phyloP scores from a whole-genome alignment of 2,888 invertebrate genomes.

The Heteropelma amictum region DNA sequence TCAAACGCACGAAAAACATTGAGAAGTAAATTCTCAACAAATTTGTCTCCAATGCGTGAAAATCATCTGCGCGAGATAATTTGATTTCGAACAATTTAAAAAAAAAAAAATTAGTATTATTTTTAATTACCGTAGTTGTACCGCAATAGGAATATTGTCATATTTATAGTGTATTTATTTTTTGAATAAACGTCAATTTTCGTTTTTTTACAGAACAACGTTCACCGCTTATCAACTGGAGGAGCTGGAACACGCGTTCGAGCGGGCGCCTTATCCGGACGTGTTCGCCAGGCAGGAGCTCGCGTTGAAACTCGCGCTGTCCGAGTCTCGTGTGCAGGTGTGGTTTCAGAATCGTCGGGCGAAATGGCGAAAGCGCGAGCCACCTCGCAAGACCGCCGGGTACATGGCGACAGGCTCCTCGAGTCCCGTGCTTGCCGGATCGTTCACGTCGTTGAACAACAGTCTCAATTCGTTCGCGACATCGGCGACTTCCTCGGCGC shows the following conservation, averaged over 20 bases:
- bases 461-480: conserved; percentile 83
- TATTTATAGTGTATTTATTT: too few relatives aligned
- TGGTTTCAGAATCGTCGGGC: conserved; percentile 96
- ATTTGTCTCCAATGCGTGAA: too few relatives aligned
- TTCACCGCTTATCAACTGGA: conserved; percentile 97
- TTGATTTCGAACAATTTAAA: too few relatives aligned
- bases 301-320: conserved; percentile 92
- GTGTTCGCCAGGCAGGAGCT: conserved; percentile 97
- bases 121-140: too few relatives aligned
- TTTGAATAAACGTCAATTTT: not conserved
- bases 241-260: conserved; percentile 95
- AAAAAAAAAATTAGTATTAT: too few relatives aligned
- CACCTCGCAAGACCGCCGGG: conserved; percentile 89
- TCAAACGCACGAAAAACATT: too few relatives aligned
- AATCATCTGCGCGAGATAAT: too few relatives aligned
- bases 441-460: conserved; percentile 81
- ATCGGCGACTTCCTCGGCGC: conserved; percentile 79
- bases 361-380: conserved; percentile 96
- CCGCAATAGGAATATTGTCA: too few relatives aligned
- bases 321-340: conserved; percentile 88
- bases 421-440: conserved; percentile 72
- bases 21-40: too few relatives aligned
- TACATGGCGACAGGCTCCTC: conserved; percentile 77
- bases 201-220: conserved; percentile 86
- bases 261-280: conserved; percentile 97